A percentile compares a stretch with the other conserved stretches of the same genome.
These are phyloP conservation scores for Sabatieria punctata DNA, from an alignment of 2,888 invertebrate species.

Conservation along the genomic window DNA sequence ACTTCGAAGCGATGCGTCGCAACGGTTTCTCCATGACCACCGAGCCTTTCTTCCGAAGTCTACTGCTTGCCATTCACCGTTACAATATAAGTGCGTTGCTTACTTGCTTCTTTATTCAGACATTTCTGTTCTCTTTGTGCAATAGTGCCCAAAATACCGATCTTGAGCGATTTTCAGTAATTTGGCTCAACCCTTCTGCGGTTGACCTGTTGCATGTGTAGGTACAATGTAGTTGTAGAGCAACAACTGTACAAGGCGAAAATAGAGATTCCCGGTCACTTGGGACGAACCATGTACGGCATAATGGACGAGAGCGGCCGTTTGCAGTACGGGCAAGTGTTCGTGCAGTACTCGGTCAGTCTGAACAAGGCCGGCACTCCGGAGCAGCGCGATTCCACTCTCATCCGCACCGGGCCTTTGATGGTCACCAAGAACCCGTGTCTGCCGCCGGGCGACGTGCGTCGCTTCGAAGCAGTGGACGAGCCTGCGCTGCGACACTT, in stretches of 20 bases:
- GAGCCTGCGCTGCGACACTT: constrained; percentile 20
- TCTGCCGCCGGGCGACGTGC: constrained; percentile 34
- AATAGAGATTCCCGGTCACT: constrained; percentile 17
- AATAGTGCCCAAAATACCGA: too few relatives aligned
- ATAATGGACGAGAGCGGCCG: constrained; percentile 29
- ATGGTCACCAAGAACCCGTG: constrained; percentile 36
- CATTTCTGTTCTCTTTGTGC: too few relatives aligned
- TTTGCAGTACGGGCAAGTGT: constrained; percentile 26
- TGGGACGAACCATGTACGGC: constrained; percentile 31
- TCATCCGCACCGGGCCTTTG: constrained; percentile 18
- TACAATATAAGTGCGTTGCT: constrained; percentile 16
- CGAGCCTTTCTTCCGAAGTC: constrained; percentile 21
- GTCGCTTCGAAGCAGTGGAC: constrained; percentile 23
- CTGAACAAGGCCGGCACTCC: not conserved
- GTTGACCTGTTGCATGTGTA: too few relatives aligned
- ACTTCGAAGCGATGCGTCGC: constrained; percentile 11
- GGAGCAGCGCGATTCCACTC: not conserved
- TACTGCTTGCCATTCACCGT: constrained; percentile 20
- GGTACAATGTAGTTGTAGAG: too few relatives aligned
- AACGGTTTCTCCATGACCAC: constrained; percentile 14
- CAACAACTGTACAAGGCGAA: too few relatives aligned
- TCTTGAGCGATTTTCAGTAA: too few relatives aligned
- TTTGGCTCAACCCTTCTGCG: too few relatives aligned
- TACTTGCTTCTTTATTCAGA: too few relatives aligned
- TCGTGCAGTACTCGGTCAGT: constrained; percentile 1